Conservation (phyloP, 2,888 invertebrate species). For the Pterobdella sp. region DNA sequence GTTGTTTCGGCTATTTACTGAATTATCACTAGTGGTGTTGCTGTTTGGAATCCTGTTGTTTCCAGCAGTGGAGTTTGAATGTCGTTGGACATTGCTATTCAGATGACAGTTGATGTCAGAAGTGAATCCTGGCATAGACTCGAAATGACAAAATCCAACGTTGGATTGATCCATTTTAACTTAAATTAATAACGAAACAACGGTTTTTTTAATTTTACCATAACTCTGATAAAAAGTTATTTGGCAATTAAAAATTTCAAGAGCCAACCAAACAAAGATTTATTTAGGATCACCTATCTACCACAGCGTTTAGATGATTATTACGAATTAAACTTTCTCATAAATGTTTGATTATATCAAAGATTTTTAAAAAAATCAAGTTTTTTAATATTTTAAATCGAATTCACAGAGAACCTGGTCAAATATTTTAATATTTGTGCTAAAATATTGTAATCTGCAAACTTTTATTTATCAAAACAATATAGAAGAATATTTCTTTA, state of each 20-base stretch:
- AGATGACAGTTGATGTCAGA: conserved; percentile 25
- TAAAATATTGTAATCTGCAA: too few species aligned
- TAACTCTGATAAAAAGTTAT: neutral
- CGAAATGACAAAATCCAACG: conserved; percentile 27
- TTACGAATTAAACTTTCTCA: neutral
- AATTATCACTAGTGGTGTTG: neutral
- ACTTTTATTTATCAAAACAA: too few species aligned
- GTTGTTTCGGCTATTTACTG: conserved; percentile 5
- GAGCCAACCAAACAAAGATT: conserved; percentile 5
- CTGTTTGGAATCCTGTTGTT: neutral
- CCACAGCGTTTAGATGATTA: neutral
- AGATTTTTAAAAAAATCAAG: too few species aligned
- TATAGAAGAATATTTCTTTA: too few species aligned
- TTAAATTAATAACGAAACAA: neutral
- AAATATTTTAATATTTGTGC: too few species aligned
- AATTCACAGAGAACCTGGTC: too few species aligned
- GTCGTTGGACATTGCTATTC: neutral
- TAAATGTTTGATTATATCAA: too few species aligned
- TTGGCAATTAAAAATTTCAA: conserved; percentile 7
- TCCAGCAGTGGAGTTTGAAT: neutral
- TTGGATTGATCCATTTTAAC: conserved; percentile 23
- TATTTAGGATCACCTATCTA: neutral
- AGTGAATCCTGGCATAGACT: conserved; percentile 20
- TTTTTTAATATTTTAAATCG: too few species aligned
- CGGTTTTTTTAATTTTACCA: neutral